Conservation (phyloP, 2,113 vertebrate genomes). For the Carassius carassius region DNA sequence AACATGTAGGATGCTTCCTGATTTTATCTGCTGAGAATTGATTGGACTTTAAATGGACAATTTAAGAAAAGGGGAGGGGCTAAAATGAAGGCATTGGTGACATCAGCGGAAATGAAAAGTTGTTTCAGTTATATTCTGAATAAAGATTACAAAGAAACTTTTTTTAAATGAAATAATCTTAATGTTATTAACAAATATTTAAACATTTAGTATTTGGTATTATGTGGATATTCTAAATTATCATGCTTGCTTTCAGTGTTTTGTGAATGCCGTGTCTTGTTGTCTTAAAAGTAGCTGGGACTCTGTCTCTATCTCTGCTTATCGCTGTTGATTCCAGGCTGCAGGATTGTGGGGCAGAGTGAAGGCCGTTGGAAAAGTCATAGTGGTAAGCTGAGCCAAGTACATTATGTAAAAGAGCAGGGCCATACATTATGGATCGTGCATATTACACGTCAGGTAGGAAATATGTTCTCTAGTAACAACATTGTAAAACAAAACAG, state of each 20-base stretch:
- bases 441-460: conserved; percentile 58
- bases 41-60: no score
- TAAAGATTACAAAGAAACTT: no score
- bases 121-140: no score
- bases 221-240: background rate
- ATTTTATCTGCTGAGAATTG: background rate
- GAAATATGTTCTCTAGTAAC: conserved; percentile 66
- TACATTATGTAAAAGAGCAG: conserved; percentile 34
- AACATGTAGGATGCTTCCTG: background rate
- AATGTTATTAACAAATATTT: background rate
- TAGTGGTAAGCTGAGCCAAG: conserved; percentile 1
- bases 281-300: conserved; percentile 3
- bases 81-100: background rate
- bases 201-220: background rate
- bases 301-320: conserved; percentile 54
- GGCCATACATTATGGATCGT: conserved; percentile 60
- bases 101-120: background rate
- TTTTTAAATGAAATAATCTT: no score
- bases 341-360: conserved; percentile 40
- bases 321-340: conserved; percentile 58
- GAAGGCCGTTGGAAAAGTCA: conserved; percentile 16
- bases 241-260: background rate
- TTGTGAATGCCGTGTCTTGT: background rate
- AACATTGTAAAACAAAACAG: conserved; percentile 71
- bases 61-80: background rate